A percentile compares a stretch with the other conserved stretches of the same genome.
Evolutionary conservation across 1,140 invertebrate species (phyloP).

Genomic region (Steinernema feltiae): DNA sequence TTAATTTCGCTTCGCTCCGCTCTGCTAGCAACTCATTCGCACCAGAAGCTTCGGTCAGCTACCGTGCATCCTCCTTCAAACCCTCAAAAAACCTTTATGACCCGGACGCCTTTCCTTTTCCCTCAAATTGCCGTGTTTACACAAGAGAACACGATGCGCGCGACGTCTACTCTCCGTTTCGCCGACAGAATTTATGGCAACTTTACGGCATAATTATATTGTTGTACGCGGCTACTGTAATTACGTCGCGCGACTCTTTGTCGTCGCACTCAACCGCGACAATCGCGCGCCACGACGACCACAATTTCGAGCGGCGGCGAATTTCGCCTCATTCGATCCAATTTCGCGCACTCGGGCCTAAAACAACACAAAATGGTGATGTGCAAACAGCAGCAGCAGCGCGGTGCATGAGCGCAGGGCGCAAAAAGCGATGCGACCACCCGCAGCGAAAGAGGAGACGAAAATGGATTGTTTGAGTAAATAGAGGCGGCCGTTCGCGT

Average conservation of each 20-base stretch:
- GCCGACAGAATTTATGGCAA: slow-evolving; percentile 15
- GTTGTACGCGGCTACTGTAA: slow-evolving; percentile 6
- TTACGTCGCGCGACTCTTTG: slow-evolving; percentile 10
- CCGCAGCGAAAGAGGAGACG: neutral
- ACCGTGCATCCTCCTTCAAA: too few relatives aligned
- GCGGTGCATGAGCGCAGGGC: neutral
- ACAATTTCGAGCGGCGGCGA: too few relatives aligned
- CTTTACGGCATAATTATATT: slow-evolving; percentile 15
- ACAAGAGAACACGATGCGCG: neutral
- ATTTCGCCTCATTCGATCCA: too few relatives aligned
- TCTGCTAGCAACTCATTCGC: too few relatives aligned
- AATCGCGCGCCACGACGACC: neutral
- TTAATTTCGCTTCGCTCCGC: too few relatives aligned
- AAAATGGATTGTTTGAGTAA: slow-evolving; percentile 7
- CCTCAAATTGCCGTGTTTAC: neutral
- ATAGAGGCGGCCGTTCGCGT: neutral
- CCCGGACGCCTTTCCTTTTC: neutral
- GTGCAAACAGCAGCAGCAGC: neutral
- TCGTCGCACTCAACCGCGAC: slow-evolving; percentile 4
- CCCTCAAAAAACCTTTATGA: neutral
- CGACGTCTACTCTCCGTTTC: neutral
- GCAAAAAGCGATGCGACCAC: neutral
- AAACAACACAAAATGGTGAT: neutral
- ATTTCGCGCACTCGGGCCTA: neutral
- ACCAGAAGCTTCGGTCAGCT: too few relatives aligned